phyloP scores from a whole-genome alignment of 2,797 vertebrate genomes.

The Xerus rutilus region DNA sequence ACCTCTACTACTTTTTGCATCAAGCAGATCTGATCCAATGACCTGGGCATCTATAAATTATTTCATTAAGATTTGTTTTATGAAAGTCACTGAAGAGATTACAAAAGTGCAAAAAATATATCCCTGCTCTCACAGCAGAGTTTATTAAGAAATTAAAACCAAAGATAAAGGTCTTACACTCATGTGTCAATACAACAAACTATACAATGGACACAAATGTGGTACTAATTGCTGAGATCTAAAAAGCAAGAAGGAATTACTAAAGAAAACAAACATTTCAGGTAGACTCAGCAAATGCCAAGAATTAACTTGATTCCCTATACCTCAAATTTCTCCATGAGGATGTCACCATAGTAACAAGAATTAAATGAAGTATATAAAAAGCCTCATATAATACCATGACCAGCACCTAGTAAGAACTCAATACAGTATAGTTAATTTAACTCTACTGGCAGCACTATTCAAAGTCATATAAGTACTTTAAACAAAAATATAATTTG shows the following conservation, averaged over 20 bases:
- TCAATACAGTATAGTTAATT: neutral
- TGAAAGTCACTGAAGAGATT: neutral
- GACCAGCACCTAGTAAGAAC: neutral
- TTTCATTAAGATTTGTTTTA: neutral
- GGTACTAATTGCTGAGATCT: neutral
- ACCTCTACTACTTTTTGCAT: neutral
- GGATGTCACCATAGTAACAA: neutral
- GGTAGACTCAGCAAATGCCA: neutral
- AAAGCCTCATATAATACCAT: neutral
- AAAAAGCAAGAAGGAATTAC: neutral
- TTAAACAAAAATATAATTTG: constrained; percentile 45
- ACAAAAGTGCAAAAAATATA: constrained; percentile 14
- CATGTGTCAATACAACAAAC: neutral
- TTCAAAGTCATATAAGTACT: neutral
- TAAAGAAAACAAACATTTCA: neutral
- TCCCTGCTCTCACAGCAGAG: neutral
- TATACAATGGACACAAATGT: neutral
- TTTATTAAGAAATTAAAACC: neutral
- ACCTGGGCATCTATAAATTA: neutral
- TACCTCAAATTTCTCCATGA: neutral
- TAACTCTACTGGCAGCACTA: neutral
- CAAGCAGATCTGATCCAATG: neutral
- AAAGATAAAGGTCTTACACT: neutral
- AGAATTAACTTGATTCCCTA: neutral
- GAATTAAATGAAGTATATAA: neutral